These are phyloP conservation scores for Rhimphoctona megacephalus DNA, from an alignment of 2,888 invertebrate genomes.

Conservation along the genomic window DNA sequence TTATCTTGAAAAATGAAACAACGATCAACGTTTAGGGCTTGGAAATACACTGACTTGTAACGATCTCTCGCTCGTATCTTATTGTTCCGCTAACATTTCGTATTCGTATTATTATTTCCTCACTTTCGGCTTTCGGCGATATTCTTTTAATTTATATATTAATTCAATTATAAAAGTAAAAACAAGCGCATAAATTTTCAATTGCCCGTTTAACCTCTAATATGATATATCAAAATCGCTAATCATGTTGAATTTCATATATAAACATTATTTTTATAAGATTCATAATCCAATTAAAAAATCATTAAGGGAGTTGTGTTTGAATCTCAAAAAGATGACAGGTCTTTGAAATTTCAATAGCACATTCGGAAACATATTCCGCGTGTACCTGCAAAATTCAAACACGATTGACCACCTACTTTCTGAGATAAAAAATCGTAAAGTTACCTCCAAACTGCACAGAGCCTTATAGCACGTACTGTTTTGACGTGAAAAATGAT, in stretches of 20 bases:
- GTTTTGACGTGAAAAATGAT: no score
- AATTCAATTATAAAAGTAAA: neutral
- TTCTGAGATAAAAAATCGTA: no score
- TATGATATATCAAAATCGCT: neutral
- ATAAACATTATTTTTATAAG: neutral
- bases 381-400: no score
- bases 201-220: neutral
- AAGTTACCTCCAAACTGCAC: no score
- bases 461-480: no score
- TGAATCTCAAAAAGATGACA: no score
- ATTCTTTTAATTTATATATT: neutral
- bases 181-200: neutral
- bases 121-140: neutral
- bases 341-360: no score
- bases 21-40: conserved; percentile 8
- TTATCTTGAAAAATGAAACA: conserved; percentile 13
- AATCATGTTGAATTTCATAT: neutral
- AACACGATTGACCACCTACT: no score
- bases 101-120: neutral
- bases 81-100: neutral
- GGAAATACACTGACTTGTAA: neutral
- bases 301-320: neutral
- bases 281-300: neutral
- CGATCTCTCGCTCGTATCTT: neutral
- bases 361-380: no score